Conservation (phyloP, 2,888 invertebrate genomes). For the Cephalotes varians region DNA sequence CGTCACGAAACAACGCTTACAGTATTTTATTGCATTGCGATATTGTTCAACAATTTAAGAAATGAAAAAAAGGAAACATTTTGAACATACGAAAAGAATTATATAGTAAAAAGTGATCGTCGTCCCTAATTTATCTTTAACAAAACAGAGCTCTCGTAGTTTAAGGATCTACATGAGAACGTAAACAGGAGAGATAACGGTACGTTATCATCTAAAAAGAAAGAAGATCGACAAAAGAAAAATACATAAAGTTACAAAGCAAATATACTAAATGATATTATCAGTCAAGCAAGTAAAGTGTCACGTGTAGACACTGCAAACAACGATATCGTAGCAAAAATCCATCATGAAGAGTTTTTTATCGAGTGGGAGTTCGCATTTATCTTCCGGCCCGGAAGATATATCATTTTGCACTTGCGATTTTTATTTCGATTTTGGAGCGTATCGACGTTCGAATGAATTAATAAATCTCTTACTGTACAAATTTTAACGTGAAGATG, state of each 20-base stretch:
- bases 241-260: slow-evolving; percentile 7
- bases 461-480: neutral
- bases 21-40: neutral
- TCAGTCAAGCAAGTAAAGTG: slow-evolving; percentile 52
- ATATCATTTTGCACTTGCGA: slow-evolving; percentile 4
- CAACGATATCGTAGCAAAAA: slow-evolving; percentile 67
- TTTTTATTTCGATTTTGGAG: slow-evolving; percentile 48
- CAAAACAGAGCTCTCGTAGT: neutral
- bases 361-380: slow-evolving; percentile 53
- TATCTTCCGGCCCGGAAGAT: slow-evolving; percentile 39
- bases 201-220: slow-evolving; percentile 11
- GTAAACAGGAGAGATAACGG: slow-evolving; percentile 28
- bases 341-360: slow-evolving; percentile 15
- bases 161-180: neutral
- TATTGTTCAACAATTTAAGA: neutral
- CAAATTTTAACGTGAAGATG: neutral
- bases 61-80: neutral
- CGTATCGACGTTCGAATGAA: neutral
- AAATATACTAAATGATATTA: slow-evolving; percentile 60
- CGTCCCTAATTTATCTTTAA: neutral
- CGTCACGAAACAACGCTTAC: slow-evolving; percentile 1
- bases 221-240: slow-evolving; percentile 10
- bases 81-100: neutral
- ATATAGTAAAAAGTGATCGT: neutral
- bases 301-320: slow-evolving; percentile 64